Conservation (phyloP, 2,797 vertebrate species). For the Falco peregrinus region DNA sequence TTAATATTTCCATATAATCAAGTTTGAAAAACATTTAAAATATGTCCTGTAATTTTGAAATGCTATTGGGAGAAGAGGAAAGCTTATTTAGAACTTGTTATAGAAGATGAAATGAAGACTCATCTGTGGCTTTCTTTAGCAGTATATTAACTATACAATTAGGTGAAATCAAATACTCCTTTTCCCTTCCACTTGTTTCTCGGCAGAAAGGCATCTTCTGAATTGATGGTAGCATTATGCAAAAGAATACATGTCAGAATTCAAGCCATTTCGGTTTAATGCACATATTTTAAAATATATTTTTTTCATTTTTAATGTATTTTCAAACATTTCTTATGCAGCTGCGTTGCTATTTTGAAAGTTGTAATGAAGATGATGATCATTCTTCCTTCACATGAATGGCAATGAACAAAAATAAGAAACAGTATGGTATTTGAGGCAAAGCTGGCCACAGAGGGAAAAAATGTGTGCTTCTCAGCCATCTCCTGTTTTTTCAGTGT, state of each 20-base stretch:
- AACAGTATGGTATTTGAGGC: not conserved
- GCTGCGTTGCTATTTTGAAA: not conserved
- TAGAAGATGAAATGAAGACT: not conserved
- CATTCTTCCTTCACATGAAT: not conserved
- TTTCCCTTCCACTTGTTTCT: not conserved
- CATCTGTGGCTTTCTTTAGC: not conserved
- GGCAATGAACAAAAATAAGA: not conserved
- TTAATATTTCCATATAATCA: not conserved
- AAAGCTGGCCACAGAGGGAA: not conserved
- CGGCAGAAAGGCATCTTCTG: not conserved
- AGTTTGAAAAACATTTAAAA: not conserved
- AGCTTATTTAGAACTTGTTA: not conserved
- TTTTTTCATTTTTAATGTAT: not conserved
- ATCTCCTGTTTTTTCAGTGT: not conserved
- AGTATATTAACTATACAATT: not conserved
- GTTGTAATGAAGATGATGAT: not conserved
- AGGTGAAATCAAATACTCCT: not conserved
- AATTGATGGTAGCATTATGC: not conserved
- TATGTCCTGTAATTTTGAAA: not conserved
- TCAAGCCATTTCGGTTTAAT: not conserved
- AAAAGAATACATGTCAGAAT: not conserved
- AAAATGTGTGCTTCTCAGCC: not conserved
- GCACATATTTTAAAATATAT: not conserved
- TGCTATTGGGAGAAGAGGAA: not conserved
- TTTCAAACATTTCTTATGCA: not conserved